Percentiles rank a stretch among this genome's conserved stretches.
Evolutionary conservation across 2,113 vertebrate genomes (phyloP).

Genomic region (Cyphomyrus discorhynchus): DNA sequence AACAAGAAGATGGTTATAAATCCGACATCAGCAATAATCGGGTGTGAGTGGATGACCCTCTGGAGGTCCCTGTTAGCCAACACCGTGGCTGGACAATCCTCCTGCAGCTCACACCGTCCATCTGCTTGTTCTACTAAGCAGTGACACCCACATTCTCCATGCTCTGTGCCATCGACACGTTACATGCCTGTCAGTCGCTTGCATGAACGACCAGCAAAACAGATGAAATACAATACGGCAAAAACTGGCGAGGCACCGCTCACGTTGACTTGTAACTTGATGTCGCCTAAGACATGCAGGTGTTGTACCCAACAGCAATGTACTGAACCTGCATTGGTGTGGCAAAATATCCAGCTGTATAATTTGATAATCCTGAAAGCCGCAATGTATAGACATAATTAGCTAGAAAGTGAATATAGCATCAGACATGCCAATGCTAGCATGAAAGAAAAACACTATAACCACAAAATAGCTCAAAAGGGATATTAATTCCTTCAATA

Average conservation of each 20-base stretch:
- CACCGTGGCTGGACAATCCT: neutral
- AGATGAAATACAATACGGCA: neutral
- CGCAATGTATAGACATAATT: neutral
- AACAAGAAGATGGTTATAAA: slow-evolving; percentile 33
- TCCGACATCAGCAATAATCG: slow-evolving; percentile 20
- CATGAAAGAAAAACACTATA: neutral
- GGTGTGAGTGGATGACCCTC: slow-evolving; percentile 20
- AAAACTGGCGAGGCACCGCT: neutral
- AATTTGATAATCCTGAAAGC: neutral
- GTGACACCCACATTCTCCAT: neutral
- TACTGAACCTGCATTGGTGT: neutral
- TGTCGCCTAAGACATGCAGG: neutral
- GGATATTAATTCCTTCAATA: neutral
- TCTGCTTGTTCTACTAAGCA: neutral
- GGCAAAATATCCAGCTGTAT: neutral
- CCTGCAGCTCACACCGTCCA: neutral
- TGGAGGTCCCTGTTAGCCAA: slow-evolving; percentile 10
- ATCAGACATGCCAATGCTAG: neutral
- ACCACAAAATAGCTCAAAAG: neutral
- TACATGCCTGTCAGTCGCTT: neutral
- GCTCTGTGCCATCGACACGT: neutral
- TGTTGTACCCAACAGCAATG: neutral
- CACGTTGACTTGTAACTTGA: neutral
- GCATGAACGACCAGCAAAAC: neutral
- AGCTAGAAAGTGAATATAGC: neutral